A percentile compares a stretch with the other conserved stretches of the same genome.
These are phyloP conservation scores for Orthosia incerta DNA, from an alignment of 2,888 invertebrate species.

Conservation along the genomic window DNA sequence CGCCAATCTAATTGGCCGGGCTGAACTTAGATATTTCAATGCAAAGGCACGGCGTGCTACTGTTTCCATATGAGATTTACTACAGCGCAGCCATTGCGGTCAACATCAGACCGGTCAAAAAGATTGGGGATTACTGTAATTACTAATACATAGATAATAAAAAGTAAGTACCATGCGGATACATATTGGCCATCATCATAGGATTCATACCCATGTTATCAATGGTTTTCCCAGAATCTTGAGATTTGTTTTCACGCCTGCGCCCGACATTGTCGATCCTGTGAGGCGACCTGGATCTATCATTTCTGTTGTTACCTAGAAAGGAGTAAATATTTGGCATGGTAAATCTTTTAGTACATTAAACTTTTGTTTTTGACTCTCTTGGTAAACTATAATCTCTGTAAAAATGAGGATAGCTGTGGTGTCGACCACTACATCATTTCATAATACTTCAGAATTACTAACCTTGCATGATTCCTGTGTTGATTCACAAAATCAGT, in stretches of 20 bases:
- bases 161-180: conserved; percentile 78
- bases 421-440: not conserved
- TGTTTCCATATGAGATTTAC: too few species aligned
- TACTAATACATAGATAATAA: not conserved
- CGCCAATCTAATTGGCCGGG: too few species aligned
- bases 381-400: not conserved
- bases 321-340: not conserved
- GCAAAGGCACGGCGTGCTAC: too few species aligned
- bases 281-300: conserved; percentile 83
- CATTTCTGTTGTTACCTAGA: conserved; percentile 68
- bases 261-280: conserved; percentile 75
- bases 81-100: too few species aligned
- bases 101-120: too few species aligned
- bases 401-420: not conserved
- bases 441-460: not conserved
- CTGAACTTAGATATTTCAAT: too few species aligned
- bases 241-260: conserved; percentile 76
- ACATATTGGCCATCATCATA: conserved; percentile 87
- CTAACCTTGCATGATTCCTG: conserved; percentile 44
- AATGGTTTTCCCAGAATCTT: conserved; percentile 71
- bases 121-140: not conserved
- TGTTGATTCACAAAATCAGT: conserved; percentile 15
- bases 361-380: not conserved
- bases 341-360: too few species aligned
- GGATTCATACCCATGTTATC: conserved; percentile 75